Percentiles rank a stretch among this genome's conserved stretches.
Conservation (phyloP, 1,140 invertebrate species). For the Solenopsis fugax region DNA sequence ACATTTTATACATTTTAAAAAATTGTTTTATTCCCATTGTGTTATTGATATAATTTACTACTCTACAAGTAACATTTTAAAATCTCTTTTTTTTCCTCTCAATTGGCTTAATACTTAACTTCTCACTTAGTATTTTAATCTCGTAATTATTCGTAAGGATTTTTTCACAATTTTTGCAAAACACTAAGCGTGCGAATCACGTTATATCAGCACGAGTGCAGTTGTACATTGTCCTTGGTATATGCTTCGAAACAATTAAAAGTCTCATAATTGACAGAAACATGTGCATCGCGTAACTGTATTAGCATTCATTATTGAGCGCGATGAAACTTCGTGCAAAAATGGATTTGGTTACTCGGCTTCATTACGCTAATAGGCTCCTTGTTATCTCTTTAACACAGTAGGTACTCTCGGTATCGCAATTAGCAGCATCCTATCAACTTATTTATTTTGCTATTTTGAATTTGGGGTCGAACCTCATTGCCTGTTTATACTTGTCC, state of each 20-base stretch:
- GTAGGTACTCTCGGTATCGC: slow-evolving; percentile 59
- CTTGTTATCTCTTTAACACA: slow-evolving; percentile 68
- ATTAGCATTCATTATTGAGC: slow-evolving; percentile 67
- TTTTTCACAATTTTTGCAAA: background rate
- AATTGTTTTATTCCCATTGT: background rate
- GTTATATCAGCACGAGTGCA: slow-evolving; percentile 33
- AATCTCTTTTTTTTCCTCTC: background rate
- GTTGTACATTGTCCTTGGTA: slow-evolving; percentile 8
- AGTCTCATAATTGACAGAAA: slow-evolving; percentile 59
- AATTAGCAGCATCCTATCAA: slow-evolving; percentile 68
- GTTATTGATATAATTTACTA: background rate
- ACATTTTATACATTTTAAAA: background rate
- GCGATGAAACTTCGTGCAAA: slow-evolving; percentile 52
- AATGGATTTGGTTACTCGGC: slow-evolving; percentile 65
- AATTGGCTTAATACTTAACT: background rate
- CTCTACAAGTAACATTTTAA: background rate
- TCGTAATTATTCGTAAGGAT: slow-evolving; percentile 24
- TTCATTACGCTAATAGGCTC: slow-evolving; percentile 55
- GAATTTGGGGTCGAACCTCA: slow-evolving; percentile 57
- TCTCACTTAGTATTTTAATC: slow-evolving; percentile 11
- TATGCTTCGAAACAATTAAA: slow-evolving; percentile 45
- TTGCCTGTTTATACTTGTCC: slow-evolving; percentile 58
- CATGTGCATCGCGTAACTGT: slow-evolving; percentile 54
- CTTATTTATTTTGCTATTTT: slow-evolving; percentile 70
- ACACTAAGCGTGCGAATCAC: slow-evolving; percentile 15